A percentile compares a stretch with the other conserved stretches of the same genome.
phyloP scores from a whole-genome alignment of 35 echinoderm and acorn worm genomes.

The Chiridota heheva region DNA sequence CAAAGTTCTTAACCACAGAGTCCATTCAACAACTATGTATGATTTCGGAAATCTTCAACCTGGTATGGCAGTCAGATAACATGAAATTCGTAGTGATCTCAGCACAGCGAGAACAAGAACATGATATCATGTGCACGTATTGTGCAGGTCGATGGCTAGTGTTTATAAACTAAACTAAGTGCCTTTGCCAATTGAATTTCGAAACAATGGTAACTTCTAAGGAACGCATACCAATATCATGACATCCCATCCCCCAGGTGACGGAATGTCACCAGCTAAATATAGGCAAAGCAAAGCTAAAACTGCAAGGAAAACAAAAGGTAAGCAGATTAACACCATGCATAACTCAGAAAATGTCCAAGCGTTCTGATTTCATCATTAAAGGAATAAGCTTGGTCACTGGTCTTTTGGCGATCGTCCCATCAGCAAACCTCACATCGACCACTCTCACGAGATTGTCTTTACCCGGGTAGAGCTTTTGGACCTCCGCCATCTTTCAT shows the following conservation, averaged over 20 bases:
- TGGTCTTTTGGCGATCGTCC: not conserved
- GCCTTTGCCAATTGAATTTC: too few relatives aligned
- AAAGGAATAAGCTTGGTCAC: slow-evolving; percentile 6
- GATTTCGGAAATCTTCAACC: too few relatives aligned
- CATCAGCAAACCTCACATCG: not conserved
- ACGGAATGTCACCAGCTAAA: slow-evolving; percentile 12
- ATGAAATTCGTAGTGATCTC: too few relatives aligned
- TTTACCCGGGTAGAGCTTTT: not conserved
- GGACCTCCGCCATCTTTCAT: slow-evolving; percentile 10
- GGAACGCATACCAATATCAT: too few relatives aligned
- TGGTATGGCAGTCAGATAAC: too few relatives aligned
- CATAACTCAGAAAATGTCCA: not conserved
- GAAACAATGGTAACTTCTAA: too few relatives aligned
- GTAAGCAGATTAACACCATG: not conserved
- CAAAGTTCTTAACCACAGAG: too few relatives aligned
- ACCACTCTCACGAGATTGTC: slow-evolving; percentile 25
- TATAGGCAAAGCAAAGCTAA: not conserved
- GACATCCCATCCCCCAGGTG: not conserved
- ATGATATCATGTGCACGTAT: too few relatives aligned
- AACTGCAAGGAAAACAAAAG: not conserved
- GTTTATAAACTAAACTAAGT: too few relatives aligned
- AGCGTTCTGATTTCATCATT: not conserved
- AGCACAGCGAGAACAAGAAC: too few relatives aligned
- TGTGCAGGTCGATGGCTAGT: too few relatives aligned
- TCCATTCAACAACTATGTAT: too few relatives aligned